These are phyloP conservation scores for Metopolophium dirhodum DNA, from an alignment of 1,140 invertebrate genomes.

Conservation along the genomic window DNA sequence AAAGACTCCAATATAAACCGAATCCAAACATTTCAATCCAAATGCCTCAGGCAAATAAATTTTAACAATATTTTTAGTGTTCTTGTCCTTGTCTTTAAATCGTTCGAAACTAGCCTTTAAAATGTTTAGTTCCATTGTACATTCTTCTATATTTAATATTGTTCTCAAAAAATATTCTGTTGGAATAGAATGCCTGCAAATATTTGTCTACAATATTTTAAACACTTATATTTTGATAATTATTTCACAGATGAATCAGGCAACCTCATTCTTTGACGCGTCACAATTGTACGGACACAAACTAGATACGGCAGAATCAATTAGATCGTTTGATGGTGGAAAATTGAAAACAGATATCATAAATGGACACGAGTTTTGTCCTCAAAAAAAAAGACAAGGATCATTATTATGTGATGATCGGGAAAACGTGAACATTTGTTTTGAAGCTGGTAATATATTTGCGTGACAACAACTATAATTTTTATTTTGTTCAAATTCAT, in stretches of 20 bases:
- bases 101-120: no score
- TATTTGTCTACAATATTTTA: no score
- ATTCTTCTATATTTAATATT: no score
- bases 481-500: background rate
- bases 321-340: background rate
- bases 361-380: conserved; percentile 1
- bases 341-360: conserved; percentile 1
- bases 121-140: no score
- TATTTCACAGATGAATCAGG: background rate
- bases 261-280: background rate
- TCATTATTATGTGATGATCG: background rate
- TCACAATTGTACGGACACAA: conserved; percentile 25
- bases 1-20: no score
- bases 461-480: background rate
- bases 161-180: no score
- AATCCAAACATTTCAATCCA: no score
- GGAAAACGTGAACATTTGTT: background rate
- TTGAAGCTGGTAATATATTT: background rate
- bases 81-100: no score
- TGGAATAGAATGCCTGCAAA: no score
- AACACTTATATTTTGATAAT: background rate
- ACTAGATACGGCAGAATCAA: background rate
- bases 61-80: no score
- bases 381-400: background rate
- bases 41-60: no score